Base-by-base conservation (phyloP, 2,797 vertebrate genomes). In the Garrulus glandarius region DNA sequence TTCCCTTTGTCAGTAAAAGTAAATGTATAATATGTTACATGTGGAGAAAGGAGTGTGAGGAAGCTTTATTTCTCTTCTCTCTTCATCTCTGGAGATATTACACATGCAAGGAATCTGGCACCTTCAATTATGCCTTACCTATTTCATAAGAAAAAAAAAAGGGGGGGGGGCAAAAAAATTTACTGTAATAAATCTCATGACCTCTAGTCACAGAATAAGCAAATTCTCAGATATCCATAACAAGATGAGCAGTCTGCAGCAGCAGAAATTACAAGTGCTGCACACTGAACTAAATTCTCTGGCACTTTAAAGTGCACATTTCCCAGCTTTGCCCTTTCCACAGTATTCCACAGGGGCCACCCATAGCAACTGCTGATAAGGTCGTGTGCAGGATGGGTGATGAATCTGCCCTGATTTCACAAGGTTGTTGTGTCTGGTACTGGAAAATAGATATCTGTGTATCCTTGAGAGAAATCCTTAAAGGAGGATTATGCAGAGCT, bases 281-380 rank as follows among this genome's bases (percentile, higher is more conserved):
- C 49, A 72, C 49, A 30, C 34, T 44, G 75, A 95, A 80, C 78
- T 85, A 29, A 90, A 95, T 60, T 87, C 63, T 59, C 53, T 78
- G 56, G 52, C 64, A 85, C 91, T 92, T 94, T 91, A 89, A 95
- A 93, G 68, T 61, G 78, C 92, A 94, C 57, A 37, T 91, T 91
- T 96, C 88, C 88, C 64, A 83, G 64, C 75, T 91, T 95, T 97
- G 95, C 96, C 95, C 95, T 97, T 97, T 97, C 84, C 81, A 24
- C 13, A 68, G 37, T 89, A 92, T 96, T 96, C 96, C 94, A 91
- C 2, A 2, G 94, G 64, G 95, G 57, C 92, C 82, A 83, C 60
- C 89, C 78, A 30, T 78, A n/a, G n/a, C 93, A 87, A 89, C 91
- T 81, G 91, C 92, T 97, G 96, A 96, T 95, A 96, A 97, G 96